Conservation (phyloP, 2,888 invertebrate genomes). For the Chloromyia formosa region DNA sequence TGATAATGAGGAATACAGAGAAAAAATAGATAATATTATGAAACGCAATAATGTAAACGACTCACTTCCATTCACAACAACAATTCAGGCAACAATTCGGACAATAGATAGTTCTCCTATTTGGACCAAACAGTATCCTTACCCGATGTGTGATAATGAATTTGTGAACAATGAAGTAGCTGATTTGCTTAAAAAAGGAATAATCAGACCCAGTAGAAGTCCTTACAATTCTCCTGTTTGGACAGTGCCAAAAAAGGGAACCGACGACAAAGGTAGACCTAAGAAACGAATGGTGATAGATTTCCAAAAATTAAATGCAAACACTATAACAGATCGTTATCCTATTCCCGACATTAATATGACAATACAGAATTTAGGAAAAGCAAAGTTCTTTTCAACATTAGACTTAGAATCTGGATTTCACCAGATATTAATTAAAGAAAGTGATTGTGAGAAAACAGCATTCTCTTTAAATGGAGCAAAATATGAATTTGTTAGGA, state of each 20-base stretch:
- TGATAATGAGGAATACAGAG: no score
- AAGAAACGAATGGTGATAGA: conserved; percentile 14
- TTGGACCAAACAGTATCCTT: conserved; percentile 10
- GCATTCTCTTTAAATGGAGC: conserved; percentile 2
- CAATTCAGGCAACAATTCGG: conserved; percentile 8
- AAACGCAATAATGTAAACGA: no score
- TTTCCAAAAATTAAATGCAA: conserved; percentile 30
- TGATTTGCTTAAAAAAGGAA: neutral
- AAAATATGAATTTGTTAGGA: conserved; percentile 30
- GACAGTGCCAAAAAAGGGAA: neutral
- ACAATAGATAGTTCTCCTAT: neutral
- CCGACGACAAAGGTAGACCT: conserved; percentile 31
- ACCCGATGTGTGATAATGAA: neutral
- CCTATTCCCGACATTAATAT: conserved; percentile 25
- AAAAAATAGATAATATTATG: neutral
- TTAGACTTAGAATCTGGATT: conserved; percentile 33
- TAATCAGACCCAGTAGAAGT: neutral
- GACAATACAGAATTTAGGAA: conserved; percentile 47
- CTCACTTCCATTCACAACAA: neutral
- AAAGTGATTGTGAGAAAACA: neutral
- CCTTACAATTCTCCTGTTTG: neutral
- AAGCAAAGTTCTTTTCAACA: conserved; percentile 21
- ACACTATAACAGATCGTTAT: neutral
- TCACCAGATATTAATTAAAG: conserved; percentile 22
- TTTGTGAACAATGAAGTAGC: neutral